Percentiles rank a stretch among this genome's conserved stretches.
These are phyloP conservation scores for Ptychobarbus kaznakovi DNA, from an alignment of 2,797 vertebrate species.

Conservation along the genomic window DNA sequence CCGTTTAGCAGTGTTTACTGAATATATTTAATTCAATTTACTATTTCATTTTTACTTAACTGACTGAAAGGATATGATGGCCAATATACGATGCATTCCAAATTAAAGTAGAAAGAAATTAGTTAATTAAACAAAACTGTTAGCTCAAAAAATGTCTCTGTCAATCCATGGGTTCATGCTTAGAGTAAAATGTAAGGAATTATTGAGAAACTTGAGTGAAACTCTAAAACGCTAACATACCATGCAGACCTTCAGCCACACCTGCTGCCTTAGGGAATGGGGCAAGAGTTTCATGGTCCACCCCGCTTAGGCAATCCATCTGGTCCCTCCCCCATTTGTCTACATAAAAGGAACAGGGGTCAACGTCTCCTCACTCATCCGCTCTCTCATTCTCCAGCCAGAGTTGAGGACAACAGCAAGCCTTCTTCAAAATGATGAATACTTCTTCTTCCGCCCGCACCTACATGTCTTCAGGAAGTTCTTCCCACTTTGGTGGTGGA, in stretches of 20 bases:
- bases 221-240: neutral
- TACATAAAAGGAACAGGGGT: constrained; percentile 45
- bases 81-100: neutral
- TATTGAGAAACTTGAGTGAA: neutral
- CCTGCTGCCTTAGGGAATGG: neutral
- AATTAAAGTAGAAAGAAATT: neutral
- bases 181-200: neutral
- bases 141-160: neutral
- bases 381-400: constrained; percentile 59
- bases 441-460: constrained; percentile 5
- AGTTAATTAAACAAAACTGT: neutral
- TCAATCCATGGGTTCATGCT: neutral
- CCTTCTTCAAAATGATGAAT: constrained; percentile 50
- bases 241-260: neutral
- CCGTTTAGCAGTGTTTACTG: neutral
- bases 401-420: constrained; percentile 59
- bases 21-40: neutral
- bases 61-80: neutral
- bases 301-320: neutral
- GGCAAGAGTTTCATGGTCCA: neutral
- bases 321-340: neutral
- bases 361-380: neutral
- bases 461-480: neutral
- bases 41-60: neutral
- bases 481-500: constrained; percentile 1